Evolutionary conservation across 2,113 vertebrate species (phyloP), one percentile per base, ranked within the genome.

Genomic region (Pimephales promelas): DNA sequence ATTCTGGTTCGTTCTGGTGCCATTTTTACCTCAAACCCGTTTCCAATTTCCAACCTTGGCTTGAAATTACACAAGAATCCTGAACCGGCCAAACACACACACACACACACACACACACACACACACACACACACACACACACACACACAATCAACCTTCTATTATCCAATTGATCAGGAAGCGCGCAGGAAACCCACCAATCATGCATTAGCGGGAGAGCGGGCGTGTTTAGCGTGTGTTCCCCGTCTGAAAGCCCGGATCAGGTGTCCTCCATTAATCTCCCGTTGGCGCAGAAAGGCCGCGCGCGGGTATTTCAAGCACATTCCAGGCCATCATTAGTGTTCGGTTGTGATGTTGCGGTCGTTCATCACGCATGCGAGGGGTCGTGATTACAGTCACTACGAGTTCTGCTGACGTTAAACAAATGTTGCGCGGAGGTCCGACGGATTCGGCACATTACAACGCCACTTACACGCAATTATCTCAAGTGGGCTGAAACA

Each of bases 321-420:
- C 89, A 87, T 92, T 93, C 87, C 87, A 78, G 76, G 71, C 88
- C 45, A 76, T 85, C 76, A 83, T 90, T 89, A 92, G 91, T 91
- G 91, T 90, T 92, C 87, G 85, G 85, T 92, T 88, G 86, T 91
- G 90, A 91, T 90, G 81, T 86, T 66, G 56, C 24, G 87, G 76
- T 86, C 90, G 91, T 94, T 90, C 84, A 91, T 93, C 92, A 93
- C 84, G 83, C 14, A 2, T 56, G n/a, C 52, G 68, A 75, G 68
- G 13, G 36, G 43, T 57, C 40, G 49, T 47, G 68, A 85, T 85
- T 83, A 80, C 71, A 59, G 80, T 87, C 86, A 79, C 54, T 34
- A 71, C 68, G 73, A 85, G 57, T 85, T 87, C 81, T 83, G 54
- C 82, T 87, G 81, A 85, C 36, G 84, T 83, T 81, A 85, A 82